Evolutionary conservation across 2,113 vertebrate species (phyloP).

Genomic region (Myiopsitta monachus): DNA sequence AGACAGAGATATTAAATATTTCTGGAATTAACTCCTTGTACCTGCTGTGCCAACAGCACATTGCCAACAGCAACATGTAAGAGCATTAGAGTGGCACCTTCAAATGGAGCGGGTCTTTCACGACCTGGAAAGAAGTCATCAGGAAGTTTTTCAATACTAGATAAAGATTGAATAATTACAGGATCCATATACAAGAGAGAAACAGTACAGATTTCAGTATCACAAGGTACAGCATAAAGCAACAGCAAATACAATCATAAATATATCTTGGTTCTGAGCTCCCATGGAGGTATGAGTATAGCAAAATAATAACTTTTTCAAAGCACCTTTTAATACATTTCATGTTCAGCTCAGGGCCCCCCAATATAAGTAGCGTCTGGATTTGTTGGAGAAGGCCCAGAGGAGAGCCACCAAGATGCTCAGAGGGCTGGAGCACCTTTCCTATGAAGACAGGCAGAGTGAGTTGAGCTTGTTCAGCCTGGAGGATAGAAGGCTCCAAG

Average conservation of each 20-base stretch:
- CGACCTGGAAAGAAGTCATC: too few species aligned
- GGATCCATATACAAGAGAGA: too few species aligned
- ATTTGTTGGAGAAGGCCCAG: neutral
- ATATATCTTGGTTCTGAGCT: too few species aligned
- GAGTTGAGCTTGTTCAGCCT: neutral
- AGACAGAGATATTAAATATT: neutral
- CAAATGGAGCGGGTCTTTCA: too few species aligned
- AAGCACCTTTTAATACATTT: neutral
- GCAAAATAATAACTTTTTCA: neutral
- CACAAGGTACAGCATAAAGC: too few species aligned
- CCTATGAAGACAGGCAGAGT: neutral
- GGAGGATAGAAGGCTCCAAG: neutral
- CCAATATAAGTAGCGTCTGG: neutral
- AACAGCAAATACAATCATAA: too few species aligned
- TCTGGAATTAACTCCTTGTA: neutral
- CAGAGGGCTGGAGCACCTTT: neutral
- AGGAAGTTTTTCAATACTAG: too few species aligned
- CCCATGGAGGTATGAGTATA: neutral
- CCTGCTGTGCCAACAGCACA: neutral
- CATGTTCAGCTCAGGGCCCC: neutral
- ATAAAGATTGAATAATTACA: too few species aligned
- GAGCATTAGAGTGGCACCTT: too few species aligned
- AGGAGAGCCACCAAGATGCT: neutral
- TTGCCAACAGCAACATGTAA: neutral
- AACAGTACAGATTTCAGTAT: too few species aligned